Evolutionary conservation across 2,113 vertebrate species (phyloP).

Genomic region (Cynopterus brachyotis): DNA sequence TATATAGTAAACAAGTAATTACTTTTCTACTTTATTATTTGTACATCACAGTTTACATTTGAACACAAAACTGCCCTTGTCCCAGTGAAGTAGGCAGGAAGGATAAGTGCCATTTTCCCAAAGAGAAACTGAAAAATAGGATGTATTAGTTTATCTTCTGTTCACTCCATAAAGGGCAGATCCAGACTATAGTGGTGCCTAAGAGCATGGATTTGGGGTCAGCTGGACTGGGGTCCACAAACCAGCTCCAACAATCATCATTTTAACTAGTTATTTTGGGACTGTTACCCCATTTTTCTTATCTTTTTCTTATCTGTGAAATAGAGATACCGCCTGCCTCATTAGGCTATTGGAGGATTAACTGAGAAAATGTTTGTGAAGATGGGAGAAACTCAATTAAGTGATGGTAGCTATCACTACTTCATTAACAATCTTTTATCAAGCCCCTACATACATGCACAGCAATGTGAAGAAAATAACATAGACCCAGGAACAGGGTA

Average conservation of each 20-base stretch:
- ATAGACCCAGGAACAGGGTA: neutral
- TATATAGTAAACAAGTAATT: neutral
- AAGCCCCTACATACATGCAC: neutral
- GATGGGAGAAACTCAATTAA: neutral
- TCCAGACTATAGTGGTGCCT: neutral
- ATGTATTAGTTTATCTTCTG: neutral
- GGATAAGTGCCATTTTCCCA: neutral
- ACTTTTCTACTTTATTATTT: neutral
- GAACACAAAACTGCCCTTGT: neutral
- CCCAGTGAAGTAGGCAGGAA: neutral
- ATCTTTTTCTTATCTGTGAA: constrained; percentile 12
- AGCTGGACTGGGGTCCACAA: neutral
- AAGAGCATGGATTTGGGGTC: neutral
- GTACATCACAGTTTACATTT: neutral
- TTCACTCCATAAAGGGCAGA: neutral
- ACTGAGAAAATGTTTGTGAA: neutral
- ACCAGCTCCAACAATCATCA: neutral
- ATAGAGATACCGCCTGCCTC: neutral
- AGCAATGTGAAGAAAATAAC: neutral
- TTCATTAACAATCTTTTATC: neutral
- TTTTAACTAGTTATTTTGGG: neutral
- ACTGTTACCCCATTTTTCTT: neutral
- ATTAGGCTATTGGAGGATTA: neutral
- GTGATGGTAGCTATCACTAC: neutral
- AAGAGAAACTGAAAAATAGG: neutral